phyloP scores from a whole-genome alignment of 2,888 invertebrate species.

The Penaeus monodon region DNA sequence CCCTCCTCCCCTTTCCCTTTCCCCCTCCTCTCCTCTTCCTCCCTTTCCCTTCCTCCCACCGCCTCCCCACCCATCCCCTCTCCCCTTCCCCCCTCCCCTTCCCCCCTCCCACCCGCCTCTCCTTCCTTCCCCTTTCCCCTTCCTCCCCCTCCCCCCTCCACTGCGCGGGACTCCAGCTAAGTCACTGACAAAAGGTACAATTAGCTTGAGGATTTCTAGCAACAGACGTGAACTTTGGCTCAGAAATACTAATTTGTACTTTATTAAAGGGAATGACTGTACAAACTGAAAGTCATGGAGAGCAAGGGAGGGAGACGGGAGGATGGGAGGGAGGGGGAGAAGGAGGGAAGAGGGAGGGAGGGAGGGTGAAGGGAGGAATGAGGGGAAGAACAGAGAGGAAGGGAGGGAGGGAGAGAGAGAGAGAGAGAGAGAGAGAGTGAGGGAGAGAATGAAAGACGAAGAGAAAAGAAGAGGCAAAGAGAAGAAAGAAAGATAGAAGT shows the following conservation, averaged over 20 bases:
- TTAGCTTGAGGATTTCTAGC: slow-evolving; percentile 30
- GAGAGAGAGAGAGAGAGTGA: too few species aligned
- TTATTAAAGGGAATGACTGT: slow-evolving; percentile 49
- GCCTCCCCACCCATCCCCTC: background rate
- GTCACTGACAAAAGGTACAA: slow-evolving; percentile 41
- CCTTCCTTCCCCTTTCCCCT: too few species aligned
- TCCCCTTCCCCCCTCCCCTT: background rate
- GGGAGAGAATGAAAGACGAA: too few species aligned
- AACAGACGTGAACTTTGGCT: slow-evolving; percentile 36
- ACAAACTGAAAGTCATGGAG: slow-evolving; percentile 5
- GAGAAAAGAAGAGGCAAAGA: too few species aligned
- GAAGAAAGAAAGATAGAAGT: too few species aligned
- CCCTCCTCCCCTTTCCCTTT: background rate
- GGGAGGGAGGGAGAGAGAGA: too few species aligned
- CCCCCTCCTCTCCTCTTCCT: too few species aligned
- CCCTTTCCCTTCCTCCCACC: background rate
- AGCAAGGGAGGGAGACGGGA: too few species aligned
- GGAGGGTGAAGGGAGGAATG: too few species aligned
- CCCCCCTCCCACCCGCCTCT: background rate
- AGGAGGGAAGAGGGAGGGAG: too few species aligned
- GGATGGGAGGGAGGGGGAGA: too few species aligned
- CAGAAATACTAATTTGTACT: slow-evolving; percentile 34
- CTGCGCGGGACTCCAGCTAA: slow-evolving; percentile 16
- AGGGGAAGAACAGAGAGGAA: too few species aligned
- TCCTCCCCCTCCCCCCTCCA: background rate